Base-by-base conservation (phyloP, 37 sponge, comb jelly and placozoan genomes). In the Oscarella lobularis region DNA sequence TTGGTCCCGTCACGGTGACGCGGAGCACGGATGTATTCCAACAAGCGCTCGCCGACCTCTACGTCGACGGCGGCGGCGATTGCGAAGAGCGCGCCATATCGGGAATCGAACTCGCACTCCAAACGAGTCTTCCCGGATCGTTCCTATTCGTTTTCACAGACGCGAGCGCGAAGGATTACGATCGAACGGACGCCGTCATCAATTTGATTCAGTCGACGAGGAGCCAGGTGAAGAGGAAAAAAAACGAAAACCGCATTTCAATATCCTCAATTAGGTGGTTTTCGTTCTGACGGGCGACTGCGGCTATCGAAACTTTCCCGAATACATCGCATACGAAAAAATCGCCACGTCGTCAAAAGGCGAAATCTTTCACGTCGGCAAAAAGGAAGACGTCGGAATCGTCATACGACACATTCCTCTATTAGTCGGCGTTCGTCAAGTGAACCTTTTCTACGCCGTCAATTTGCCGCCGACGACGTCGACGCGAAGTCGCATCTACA, bases 281-380 rank as follows among this genome's bases (percentile, higher is more conserved):
- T 68, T 68, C 29, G 71, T 68, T 32, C 29, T 68, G 71, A 68
- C 71, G n/a, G 71, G 71, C 29, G 71, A 68, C 71, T 68, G 71
- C 31, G 29, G 29, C 31, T 4, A 68, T 68, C 71, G 29, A 5
- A n/a, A 5, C 29, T 31, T 31, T n/a, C n/a, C 6, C 6, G 71
- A 14, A 20, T 68, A n/a, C 29, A 5, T 5, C 6, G 71, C 71
- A 4, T 68, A 32, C 71, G 31, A 68, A 20, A 14, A 20, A 4
- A 68, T 68, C 29, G 71, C 71, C 31, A 14, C 71, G n/a, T 31
- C 71, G 6, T 68, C 71, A 5, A 14, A 31, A n/a, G 71, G 71
- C 6, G n/a, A 68, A 14, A 68, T 68, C 31, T 68, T 68, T 14
- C 29, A n/a, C 6, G n/a, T 68, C n/a, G 14, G 60, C 14, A 4